Conservation (phyloP, 2,797 vertebrate species). For the Muraenolepis orangiensis region DNA sequence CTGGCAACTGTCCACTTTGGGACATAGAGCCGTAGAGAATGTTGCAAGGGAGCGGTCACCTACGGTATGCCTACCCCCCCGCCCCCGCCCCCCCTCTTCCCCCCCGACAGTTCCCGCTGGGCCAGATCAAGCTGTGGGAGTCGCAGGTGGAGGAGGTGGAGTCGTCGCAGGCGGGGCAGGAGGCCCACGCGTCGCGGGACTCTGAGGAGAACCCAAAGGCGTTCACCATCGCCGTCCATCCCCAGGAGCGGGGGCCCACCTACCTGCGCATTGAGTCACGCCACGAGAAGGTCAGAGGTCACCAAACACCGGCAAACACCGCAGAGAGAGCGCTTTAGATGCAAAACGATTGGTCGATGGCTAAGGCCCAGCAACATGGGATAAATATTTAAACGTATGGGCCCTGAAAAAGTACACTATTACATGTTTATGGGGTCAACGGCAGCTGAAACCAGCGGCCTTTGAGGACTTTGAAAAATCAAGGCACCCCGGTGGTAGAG, state of each 20-base stretch:
- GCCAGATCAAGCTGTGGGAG: constrained; percentile 94
- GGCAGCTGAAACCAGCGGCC: not conserved
- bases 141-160: constrained; percentile 90
- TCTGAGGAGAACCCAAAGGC: constrained; percentile 85
- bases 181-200: constrained; percentile 87
- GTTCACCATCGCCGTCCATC: constrained; percentile 84
- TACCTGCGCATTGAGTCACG: constrained; percentile 89
- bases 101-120: constrained; percentile 90
- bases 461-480: not conserved
- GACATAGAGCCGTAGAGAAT: too few species aligned
- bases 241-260: constrained; percentile 87
- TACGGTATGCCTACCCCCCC: constrained; percentile 11
- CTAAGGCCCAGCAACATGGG: too few species aligned
- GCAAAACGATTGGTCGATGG: too few species aligned
- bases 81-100: too few species aligned
- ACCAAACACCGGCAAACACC: not conserved
- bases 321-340: not conserved
- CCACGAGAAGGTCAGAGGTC: constrained; percentile 83
- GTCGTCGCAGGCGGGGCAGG: constrained; percentile 86
- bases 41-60: not conserved
- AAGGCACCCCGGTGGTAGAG: not conserved
- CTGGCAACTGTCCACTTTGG: too few species aligned
- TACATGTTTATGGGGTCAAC: not conserved
- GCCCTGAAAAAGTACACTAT: too few species aligned
- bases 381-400: too few species aligned